Conservation (phyloP, 1,140 invertebrate genomes). For the Drosophila melanogaster region DNA sequence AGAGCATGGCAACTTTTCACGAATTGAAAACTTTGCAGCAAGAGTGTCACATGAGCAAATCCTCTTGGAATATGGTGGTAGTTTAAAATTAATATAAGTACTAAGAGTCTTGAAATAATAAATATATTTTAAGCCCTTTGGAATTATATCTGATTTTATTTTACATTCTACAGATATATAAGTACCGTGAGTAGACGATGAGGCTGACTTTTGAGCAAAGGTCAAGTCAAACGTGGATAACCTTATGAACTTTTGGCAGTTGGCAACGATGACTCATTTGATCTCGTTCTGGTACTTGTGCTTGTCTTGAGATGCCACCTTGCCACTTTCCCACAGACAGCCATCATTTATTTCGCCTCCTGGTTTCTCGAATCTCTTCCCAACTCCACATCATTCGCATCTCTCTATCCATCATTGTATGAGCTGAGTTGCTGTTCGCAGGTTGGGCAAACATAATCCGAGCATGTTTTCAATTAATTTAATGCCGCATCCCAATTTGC, state of each 20-base stretch:
- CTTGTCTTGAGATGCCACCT: neutral
- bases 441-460: conserved; percentile 69
- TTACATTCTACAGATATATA: too few species aligned
- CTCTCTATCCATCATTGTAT: conserved; percentile 14
- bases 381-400: neutral
- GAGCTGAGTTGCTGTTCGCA: conserved; percentile 29
- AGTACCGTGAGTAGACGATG: too few species aligned
- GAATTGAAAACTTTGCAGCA: conserved; percentile 14
- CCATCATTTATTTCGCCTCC: conserved; percentile 18
- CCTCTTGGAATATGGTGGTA: neutral
- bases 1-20: conserved; percentile 3
- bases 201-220: conserved; percentile 11
- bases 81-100: neutral
- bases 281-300: conserved; percentile 15
- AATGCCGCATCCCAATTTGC: conserved; percentile 64
- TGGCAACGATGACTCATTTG: conserved; percentile 19
- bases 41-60: conserved; percentile 28
- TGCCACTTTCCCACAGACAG: conserved; percentile 1
- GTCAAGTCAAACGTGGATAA: conserved; percentile 12
- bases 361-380: neutral
- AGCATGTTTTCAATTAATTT: conserved; percentile 77
- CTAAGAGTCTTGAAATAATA: too few species aligned
- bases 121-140: too few species aligned
- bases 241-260: conserved; percentile 28
- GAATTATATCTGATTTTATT: too few species aligned